Conservation (phyloP, 2,113 vertebrate genomes). For the Condylura cristata region DNA sequence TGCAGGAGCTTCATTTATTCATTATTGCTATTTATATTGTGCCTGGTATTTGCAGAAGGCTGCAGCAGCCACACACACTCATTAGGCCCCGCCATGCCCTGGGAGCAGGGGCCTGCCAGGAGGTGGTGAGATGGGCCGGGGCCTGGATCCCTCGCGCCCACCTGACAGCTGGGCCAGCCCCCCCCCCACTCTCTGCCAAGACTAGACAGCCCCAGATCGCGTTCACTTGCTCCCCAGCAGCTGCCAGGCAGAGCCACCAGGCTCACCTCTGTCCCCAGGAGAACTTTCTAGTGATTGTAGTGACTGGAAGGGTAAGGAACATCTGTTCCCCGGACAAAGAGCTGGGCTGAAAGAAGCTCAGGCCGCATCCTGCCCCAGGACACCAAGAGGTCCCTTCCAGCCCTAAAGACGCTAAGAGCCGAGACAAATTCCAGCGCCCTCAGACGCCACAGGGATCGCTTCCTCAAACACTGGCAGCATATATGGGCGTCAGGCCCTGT, state of each 20-base stretch:
- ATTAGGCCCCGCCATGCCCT: not conserved
- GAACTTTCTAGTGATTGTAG: not conserved
- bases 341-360: not conserved
- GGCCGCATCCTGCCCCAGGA: not conserved
- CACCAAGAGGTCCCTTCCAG: not conserved
- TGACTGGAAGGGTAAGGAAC: not conserved
- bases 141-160: not conserved
- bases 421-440: not conserved
- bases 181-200: not conserved
- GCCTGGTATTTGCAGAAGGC: constrained; percentile 75
- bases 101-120: constrained; percentile 13
- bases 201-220: not conserved
- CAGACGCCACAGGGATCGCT: not conserved
- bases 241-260: not conserved
- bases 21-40: constrained; percentile 75
- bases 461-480: not conserved
- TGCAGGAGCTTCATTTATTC: constrained; percentile 68
- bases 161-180: not conserved
- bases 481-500: not conserved
- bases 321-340: not conserved
- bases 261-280: not conserved
- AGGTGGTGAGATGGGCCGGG: not conserved
- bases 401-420: not conserved
- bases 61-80: not conserved
- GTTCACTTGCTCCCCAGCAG: not conserved